Conservation (phyloP, 2,888 invertebrate genomes). For the Notodromas monacha region DNA sequence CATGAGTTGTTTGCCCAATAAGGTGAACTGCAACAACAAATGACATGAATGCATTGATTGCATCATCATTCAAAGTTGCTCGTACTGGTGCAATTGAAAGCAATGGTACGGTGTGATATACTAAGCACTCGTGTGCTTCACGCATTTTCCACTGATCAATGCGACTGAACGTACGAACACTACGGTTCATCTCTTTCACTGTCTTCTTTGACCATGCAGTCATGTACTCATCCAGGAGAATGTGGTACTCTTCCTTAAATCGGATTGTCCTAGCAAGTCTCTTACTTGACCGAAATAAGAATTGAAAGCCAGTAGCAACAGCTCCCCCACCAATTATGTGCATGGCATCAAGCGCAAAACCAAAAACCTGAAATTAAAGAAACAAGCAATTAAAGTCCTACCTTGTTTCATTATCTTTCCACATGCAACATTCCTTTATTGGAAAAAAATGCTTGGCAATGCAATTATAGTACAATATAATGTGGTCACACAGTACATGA, state of each 20-base stretch:
- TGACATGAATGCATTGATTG: not conserved
- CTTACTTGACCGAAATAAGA: not conserved
- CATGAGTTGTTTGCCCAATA: not conserved
- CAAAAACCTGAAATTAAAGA: not conserved
- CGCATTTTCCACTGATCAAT: slow-evolving; percentile 4
- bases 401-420: too few species aligned
- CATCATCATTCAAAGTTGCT: not conserved
- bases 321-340: slow-evolving; percentile 1
- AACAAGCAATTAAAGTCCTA: too few species aligned
- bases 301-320: not conserved
- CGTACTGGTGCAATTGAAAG: not conserved
- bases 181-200: not conserved
- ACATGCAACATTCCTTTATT: too few species aligned
- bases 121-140: slow-evolving; percentile 1
- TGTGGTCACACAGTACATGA: too few species aligned
- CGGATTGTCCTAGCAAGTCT: not conserved
- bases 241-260: not conserved
- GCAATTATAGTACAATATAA: too few species aligned
- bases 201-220: not conserved
- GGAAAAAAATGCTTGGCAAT: too few species aligned
- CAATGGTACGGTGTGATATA: not conserved
- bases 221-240: slow-evolving; percentile 1
- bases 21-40: not conserved
- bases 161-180: not conserved
- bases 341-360: not conserved